These are phyloP conservation scores for Chionis minor DNA, from an alignment of 2,113 vertebrate species.

Conservation along the genomic window DNA sequence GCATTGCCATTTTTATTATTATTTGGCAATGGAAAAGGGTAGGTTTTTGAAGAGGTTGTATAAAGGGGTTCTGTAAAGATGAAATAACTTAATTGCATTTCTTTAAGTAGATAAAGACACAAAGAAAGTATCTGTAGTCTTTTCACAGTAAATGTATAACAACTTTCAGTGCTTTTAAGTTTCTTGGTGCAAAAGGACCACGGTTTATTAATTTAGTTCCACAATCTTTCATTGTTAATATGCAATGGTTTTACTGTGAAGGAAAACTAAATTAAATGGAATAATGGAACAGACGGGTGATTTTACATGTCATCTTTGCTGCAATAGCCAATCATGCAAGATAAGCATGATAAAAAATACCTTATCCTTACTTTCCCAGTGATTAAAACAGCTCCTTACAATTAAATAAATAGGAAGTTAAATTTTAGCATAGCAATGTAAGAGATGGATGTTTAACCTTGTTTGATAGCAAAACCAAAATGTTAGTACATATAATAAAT, in stretches of 20 bases:
- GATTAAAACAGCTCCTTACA: not conserved
- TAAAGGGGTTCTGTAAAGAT: not conserved
- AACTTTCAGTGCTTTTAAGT: not conserved
- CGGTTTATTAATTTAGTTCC: not conserved
- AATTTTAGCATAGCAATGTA: not conserved
- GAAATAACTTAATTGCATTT: constrained; percentile 41
- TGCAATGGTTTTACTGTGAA: not conserved
- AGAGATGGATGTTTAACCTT: not conserved
- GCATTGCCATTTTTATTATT: not conserved
- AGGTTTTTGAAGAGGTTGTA: not conserved
- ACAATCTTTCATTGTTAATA: not conserved
- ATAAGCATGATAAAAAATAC: not conserved
- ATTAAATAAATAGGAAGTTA: not conserved
- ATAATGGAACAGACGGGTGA: not conserved
- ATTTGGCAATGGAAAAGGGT: not conserved
- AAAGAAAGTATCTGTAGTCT: constrained; percentile 1
- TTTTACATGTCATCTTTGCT: not conserved
- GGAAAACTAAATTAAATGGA: constrained; percentile 26
- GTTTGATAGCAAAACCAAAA: not conserved
- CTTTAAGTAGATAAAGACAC: not conserved
- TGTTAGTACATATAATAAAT: not conserved
- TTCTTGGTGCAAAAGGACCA: not conserved
- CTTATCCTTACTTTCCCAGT: not conserved
- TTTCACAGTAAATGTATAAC: not conserved
- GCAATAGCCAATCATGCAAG: not conserved